Conservation (phyloP, 2,888 invertebrate genomes). For the Resseliella maxima region DNA sequence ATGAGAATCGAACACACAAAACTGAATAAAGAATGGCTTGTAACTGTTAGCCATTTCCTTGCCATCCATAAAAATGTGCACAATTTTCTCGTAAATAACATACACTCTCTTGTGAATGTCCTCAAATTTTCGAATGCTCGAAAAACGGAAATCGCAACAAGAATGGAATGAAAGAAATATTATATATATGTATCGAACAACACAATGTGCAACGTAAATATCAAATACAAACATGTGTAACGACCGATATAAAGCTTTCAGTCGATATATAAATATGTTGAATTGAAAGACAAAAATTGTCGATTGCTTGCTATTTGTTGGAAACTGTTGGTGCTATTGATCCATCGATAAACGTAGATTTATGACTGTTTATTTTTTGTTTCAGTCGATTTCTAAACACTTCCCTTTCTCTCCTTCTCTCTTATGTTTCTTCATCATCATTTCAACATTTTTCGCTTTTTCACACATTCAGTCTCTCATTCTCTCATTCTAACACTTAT, state of each 20-base stretch:
- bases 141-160: not conserved
- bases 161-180: not conserved
- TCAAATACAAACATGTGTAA: conserved; percentile 20
- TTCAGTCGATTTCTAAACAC: not conserved
- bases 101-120: not conserved
- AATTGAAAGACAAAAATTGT: conserved; percentile 16
- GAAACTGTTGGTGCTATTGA: conserved; percentile 37
- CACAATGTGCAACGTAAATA: not conserved
- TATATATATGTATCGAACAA: not conserved
- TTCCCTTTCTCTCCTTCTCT: not conserved
- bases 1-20: not conserved
- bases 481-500: no score
- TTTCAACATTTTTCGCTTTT: conserved; percentile 5
- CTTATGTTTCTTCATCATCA: not conserved
- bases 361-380: conserved; percentile 43
- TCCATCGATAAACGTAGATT: conserved; percentile 47
- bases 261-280: no score
- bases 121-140: conserved; percentile 12
- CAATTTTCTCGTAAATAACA: not conserved
- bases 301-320: conserved; percentile 27
- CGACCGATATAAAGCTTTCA: not conserved
- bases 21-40: not conserved
- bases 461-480: not conserved
- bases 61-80: conserved; percentile 17
- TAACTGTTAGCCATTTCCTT: conserved; percentile 22